These are phyloP conservation scores for Drosophila parabipectinata DNA, from an alignment of 1,140 invertebrate species.

Conservation along the genomic window DNA sequence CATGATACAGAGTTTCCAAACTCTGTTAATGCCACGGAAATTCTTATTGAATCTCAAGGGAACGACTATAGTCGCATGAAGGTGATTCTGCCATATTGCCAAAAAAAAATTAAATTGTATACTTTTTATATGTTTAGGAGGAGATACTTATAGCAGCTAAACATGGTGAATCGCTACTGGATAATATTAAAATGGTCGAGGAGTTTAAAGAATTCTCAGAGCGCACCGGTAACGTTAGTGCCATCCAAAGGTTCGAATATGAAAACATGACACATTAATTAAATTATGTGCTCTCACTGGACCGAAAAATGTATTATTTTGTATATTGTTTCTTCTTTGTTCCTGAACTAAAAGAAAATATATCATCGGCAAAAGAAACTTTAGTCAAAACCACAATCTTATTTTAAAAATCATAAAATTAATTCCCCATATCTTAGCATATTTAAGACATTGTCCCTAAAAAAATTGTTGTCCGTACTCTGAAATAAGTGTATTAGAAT, in stretches of 20 bases:
- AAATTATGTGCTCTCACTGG: not conserved
- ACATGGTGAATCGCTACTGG: conserved; percentile 93
- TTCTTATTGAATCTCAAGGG: conserved; percentile 88
- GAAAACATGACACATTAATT: not conserved
- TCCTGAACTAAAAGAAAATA: too few species aligned
- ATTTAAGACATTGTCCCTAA: too few species aligned
- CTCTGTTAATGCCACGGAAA: conserved; percentile 90
- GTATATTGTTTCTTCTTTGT: too few species aligned
- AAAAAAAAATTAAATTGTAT: not conserved
- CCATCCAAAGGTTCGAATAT: conserved; percentile 91
- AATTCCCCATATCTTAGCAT: too few species aligned
- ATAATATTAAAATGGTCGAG: conserved; percentile 87
- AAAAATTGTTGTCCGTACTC: too few species aligned
- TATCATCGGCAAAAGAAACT: too few species aligned
- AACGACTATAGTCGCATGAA: conserved; percentile 88
- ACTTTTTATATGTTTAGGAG: conserved; percentile 84
- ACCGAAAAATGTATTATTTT: not conserved
- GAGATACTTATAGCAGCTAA: conserved; percentile 92
- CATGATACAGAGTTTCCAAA: conserved; percentile 93
- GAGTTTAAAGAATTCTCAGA: conserved; percentile 86
- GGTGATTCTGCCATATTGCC: conserved; percentile 34
- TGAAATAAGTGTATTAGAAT: too few species aligned
- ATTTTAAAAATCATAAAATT: too few species aligned
- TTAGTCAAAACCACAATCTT: too few species aligned
- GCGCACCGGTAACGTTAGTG: conserved; percentile 94